A percentile compares a stretch with the other conserved stretches of the same genome.
Evolutionary conservation across 2,797 vertebrate genomes (phyloP).

Genomic region (Ibycter americanus): DNA sequence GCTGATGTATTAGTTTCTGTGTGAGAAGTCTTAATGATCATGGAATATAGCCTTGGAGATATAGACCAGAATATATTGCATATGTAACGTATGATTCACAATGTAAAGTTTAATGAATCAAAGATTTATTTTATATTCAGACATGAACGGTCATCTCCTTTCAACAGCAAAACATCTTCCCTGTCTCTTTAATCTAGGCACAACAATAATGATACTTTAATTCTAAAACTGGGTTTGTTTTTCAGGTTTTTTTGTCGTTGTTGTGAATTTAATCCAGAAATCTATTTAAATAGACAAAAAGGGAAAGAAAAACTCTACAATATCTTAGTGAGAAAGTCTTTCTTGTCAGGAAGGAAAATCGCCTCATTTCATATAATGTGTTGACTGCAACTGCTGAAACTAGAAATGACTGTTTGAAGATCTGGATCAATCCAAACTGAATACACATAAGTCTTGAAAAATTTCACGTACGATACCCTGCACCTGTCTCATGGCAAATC

Average conservation of each 20-base stretch:
- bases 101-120: background rate
- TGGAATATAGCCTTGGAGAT: background rate
- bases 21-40: background rate
- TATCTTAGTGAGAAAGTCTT: background rate
- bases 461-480: background rate
- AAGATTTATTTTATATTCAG: background rate
- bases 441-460: background rate
- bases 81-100: background rate
- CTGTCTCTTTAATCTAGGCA: background rate
- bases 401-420: background rate
- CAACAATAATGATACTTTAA: background rate
- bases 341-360: background rate
- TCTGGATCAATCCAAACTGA: background rate
- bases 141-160: background rate
- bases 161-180: background rate
- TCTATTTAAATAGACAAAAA: background rate
- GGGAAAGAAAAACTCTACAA: accelerated
- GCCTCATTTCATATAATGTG: background rate
- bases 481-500: background rate
- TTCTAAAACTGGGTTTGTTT: background rate
- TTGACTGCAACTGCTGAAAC: background rate
- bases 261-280: background rate
- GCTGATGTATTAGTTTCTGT: background rate
- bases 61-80: background rate
- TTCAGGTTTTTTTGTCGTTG: background rate